Evolutionary conservation across 2,888 invertebrate species (phyloP), one percentile per base, ranked within the genome.

Genomic region (Thysanoteuthis rhombus): DNA sequence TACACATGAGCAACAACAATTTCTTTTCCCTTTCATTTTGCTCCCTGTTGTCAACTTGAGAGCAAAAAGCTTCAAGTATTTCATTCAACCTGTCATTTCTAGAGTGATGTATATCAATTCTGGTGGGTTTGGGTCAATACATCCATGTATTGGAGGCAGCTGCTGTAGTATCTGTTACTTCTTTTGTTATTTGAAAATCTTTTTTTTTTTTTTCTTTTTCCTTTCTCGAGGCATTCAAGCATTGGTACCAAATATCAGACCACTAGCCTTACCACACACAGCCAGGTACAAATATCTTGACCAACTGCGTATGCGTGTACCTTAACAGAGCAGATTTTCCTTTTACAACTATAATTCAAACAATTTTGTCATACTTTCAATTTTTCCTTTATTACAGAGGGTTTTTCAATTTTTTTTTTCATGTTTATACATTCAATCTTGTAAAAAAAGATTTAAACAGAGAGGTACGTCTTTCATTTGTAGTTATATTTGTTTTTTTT

Each of bases 1-100:
- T 90, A 90, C 90, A 90, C 40, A 32, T 58, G 90, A 90, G 90
- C 90, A 90, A 90, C 89, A 89, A 89, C 90, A 90, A 39, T 90
- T 42, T 42, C 38, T 90, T 39, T 36, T 39, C 90, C 90, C 90
- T 39, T 90, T 90, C 28, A 39, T 90, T 90, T 42, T 90, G 40
- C 39, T 40, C 36, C 38, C 39, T 12, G 36, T 90, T 39, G 10
- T 90, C n/a, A 90, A 90, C 90, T 90, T 39, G 89, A 90, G 39
- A 90, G 39, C 40, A 90, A 39, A 90, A 90, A 0, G 90, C 39
- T 58, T 58, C 39, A 90, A 90, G 90, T 25, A 39, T 40, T 39
- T 90, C 39, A 90, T 90, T 39, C 90, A 39, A 39, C 40, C 90
- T 90, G 90, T 90, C 90, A 39, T 90, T 90, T 90, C 90, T 90